Evolutionary conservation across 1,140 invertebrate species (phyloP), one percentile per base, ranked within the genome.

Genomic region (Drosophila lowei): DNA sequence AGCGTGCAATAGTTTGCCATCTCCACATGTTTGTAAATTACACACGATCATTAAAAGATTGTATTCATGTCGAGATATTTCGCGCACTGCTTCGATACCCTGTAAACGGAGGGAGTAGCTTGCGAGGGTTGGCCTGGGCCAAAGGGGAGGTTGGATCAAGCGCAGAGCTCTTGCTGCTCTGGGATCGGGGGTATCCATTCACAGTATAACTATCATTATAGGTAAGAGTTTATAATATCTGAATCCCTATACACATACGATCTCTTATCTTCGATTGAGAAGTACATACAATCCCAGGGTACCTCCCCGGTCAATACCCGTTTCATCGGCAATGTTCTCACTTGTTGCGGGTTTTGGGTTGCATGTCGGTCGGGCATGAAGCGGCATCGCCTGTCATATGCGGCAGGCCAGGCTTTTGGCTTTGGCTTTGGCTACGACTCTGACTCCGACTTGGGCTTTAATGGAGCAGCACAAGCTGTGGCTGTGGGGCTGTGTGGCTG

Each of bases 41-140:
- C 84, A 88, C 83, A 86, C 83, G 83, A 86, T 86, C 83, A 86
- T 86, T 86, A 88, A 88, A 88, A 86, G 83, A 86, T 86, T 86
- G 83, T 79, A 83, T 88, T 83, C 83, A 83, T 88, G 78, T 86
- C 72, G 83, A 83, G 74, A 76, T 88, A 88, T 88, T 86, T 88
- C 38, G 71, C 63, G 66, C 47, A 68, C 42, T 47, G 38, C 55
- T 46, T 0, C 8, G n/a, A 1, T 44, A 16, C 11, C 7, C 41
- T 21, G 11, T 15, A 44, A 30, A 15, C 6, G 0, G 6, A 8
- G 3, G 0, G 49, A 28, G 41, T 46, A 64, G 65, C 11, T 18
- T 7, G 8, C 23, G 1, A 25, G 23, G 23, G 23, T 25, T 25
- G 23, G 23, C 23, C 0, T 25, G 23, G 44, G 13, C 16, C 0